Base-by-base conservation (phyloP, 2,797 vertebrate genomes). In the Epinephelus awoara region DNA sequence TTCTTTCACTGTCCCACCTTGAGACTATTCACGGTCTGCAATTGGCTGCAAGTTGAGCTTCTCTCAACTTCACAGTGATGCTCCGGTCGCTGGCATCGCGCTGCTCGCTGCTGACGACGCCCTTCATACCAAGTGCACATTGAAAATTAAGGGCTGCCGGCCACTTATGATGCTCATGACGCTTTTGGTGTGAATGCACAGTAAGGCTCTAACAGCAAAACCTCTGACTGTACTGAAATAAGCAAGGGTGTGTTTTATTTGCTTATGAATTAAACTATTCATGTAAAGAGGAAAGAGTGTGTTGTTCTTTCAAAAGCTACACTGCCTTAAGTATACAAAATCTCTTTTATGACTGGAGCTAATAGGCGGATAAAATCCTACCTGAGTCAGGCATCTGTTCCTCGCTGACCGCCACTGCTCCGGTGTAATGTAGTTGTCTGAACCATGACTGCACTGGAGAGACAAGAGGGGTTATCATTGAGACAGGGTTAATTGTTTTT, bases 371-470 rank as follows among this genome's bases (percentile, higher is more conserved):
- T 61, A 56, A 34, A 73, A 56, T 69, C 79, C 85, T 83, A 93
- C 93, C 91, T 86, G 85, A 17, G 40, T 63, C n/a, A 2, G 38
- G 75, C 77, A 79, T 74, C 74, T 88, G 71, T 69, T 86, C 78
- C 78, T 89, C 19, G 62, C 87, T 18, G 81, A 85, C n/a, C 74
- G 38, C 92, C 92, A 94, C 86, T 93, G 93, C 78, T 94, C 92
- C 6, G 92, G 89, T 64, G 90, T 93, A 29, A 94, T 90, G 90
- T 93, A 95, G 90, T 92, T 94, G 73, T 93, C 88, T 34, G 65
- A 72, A 27, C 42, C 67, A 25, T 82, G 86, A 66, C 49, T 50
- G 80, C 83, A 84, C 92, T 91, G 40, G 72, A 58, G 59, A 82
- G 72, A 81, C 34, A 23, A 50, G 44, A 73, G 19, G 55, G 6